Evolutionary conservation across 2,113 vertebrate genomes (phyloP), one percentile per base, ranked within the genome.

Genomic region (Neolamprologus hecqui): DNA sequence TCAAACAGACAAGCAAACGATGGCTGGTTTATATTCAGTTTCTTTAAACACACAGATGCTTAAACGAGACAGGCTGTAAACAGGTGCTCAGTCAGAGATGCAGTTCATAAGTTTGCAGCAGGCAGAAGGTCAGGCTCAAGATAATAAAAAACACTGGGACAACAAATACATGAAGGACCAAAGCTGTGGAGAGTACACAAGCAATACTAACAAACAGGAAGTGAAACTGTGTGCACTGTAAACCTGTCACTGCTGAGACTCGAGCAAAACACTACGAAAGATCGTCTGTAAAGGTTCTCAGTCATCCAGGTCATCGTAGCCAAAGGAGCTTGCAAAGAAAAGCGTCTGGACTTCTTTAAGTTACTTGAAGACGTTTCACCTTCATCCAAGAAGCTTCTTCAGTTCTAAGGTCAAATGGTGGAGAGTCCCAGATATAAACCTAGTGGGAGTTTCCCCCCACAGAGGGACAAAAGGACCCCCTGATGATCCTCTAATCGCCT

Each of bases 251-350:
- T 17, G 58, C 28, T 33, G 58, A 63, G 17, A 63, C 58, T 63
- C 17, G 2, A 35, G 9, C 31, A 12, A 63, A 63, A 35, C 28
- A 35, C 58, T 3, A 63, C 4, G 4, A 35, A 1, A n/a, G 58
- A n/a, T 63, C 2, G 0, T 7, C 11, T 13, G 53, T 55, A 11
- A 55, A 55, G 53, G 1, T 55, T 55, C 53, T 55, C 53, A 55
- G 21, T 55, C 53, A 7, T 55, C 21, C 54, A 55, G 54, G 0
- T 26, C 53, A 4, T 5, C 2, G 6, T 26, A 2, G 54, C 7
- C 54, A 0, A 0, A 55, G 53, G 53, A 55, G 11, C 4, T 31
- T 31, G 28, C 0, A 1, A 31, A 31, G 31, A 6, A 6, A 31
- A 31, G 23, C 3, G 23, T 23, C 23, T 23, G 23, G 23, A 23